Percentiles rank a stretch among this genome's conserved stretches.
Evolutionary conservation across 2,797 vertebrate species (phyloP).

Genomic region (Sarcophilus harrisii): DNA sequence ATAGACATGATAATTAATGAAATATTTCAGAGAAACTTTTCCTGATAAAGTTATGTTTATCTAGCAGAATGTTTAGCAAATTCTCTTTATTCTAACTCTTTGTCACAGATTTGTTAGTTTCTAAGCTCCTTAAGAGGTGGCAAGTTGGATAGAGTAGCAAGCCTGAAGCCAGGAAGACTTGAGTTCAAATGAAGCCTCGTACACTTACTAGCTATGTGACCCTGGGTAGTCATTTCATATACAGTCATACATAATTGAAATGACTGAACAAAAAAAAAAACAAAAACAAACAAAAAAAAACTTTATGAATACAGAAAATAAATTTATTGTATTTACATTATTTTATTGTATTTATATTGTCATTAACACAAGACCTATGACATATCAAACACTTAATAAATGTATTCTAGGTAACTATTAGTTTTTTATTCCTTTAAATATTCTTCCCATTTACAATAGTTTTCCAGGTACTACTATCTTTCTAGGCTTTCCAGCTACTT

Average conservation of each 20-base stretch:
- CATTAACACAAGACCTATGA: background rate
- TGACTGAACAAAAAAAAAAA: background rate
- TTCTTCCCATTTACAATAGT: background rate
- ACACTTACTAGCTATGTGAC: background rate
- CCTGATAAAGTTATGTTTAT: background rate
- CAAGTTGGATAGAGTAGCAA: background rate
- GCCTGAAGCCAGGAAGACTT: background rate
- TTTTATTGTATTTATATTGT: background rate
- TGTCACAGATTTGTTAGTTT: background rate
- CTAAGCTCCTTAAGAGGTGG: background rate
- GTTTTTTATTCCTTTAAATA: background rate
- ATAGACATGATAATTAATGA: conserved; percentile 69
- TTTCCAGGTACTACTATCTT: background rate
- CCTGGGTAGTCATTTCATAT: background rate
- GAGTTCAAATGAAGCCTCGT: background rate
- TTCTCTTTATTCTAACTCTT: background rate
- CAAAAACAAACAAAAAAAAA: background rate
- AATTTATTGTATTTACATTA: background rate
- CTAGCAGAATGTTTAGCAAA: background rate
- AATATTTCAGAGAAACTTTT: conserved; percentile 14
- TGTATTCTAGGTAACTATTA: background rate
- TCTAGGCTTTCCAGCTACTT: background rate
- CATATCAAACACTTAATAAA: background rate
- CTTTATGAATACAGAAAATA: background rate
- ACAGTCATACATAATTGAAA: background rate